Conservation (phyloP, 2,888 invertebrate genomes). For the Plagodis dolabraria region DNA sequence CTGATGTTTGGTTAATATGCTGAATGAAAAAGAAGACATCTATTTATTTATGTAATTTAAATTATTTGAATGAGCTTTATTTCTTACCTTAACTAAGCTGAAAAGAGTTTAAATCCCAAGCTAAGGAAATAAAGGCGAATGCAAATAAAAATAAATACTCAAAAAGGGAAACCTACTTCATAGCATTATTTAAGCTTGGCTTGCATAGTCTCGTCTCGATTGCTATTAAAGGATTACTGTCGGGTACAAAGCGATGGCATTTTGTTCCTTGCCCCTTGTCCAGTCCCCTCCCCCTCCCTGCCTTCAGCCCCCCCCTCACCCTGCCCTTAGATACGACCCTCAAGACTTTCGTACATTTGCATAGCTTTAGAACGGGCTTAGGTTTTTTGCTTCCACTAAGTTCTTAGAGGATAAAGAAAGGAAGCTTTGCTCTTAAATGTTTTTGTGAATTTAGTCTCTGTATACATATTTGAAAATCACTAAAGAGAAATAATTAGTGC, state of each 20-base stretch:
- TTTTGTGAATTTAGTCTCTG: constrained; percentile 39
- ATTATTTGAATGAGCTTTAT: no score
- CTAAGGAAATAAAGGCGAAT: constrained; percentile 4
- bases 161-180: constrained; percentile 26
- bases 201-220: constrained; percentile 58
- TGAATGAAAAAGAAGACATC: no score
- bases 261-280: constrained; percentile 79
- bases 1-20: no score
- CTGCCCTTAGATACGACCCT: constrained; percentile 59
- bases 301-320: constrained; percentile 36
- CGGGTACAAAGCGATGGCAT: constrained; percentile 78
- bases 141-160: constrained; percentile 25
- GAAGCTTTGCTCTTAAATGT: constrained; percentile 47
- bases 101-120: constrained; percentile 9
- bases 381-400: constrained; percentile 70
- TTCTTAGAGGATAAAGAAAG: constrained; percentile 76
- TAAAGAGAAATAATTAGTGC: not conserved
- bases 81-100: constrained; percentile 1
- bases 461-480: constrained; percentile 5
- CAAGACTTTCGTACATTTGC: constrained; percentile 82
- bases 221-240: constrained; percentile 82
- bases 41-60: no score
- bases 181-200: constrained; percentile 41
- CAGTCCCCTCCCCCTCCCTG: constrained; percentile 48
- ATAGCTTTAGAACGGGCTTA: constrained; percentile 76